Evolutionary conservation across 1,140 invertebrate species (phyloP), one percentile per base, ranked within the genome.

Genomic region (Cherax destructor): DNA sequence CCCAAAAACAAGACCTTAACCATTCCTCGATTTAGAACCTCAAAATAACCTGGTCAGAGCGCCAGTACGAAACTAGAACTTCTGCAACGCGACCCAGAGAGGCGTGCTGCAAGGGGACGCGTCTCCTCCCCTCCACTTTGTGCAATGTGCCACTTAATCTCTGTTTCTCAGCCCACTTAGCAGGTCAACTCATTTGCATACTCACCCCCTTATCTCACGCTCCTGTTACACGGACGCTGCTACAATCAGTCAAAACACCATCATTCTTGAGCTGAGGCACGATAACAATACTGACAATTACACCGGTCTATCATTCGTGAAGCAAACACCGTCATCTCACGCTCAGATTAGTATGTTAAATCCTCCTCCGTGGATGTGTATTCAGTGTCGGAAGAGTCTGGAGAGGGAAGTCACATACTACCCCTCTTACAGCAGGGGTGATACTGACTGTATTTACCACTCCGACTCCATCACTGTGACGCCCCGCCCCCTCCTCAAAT

Each of bases 401-500:
- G 61, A 9, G 50, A 61, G 80, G 61, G 52, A 41, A 4, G 52
- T 56, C 50, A 83, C 80, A 83, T 49, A 52, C 80, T 52, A 5
- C 52, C 24, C 41, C 30, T n/a, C n/a, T 83, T 52, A 83, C 80
- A 83, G 80, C 52, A 10, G 52, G 52, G 80, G 52, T 83, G 56
- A 83, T 56, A 83, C 80, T 83, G 80, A 24, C 80, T n/a, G 30
- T 30, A n/a, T 24, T 59, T 83, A n/a, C 41, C 21, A 18, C 80
- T 61, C 52, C 30, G 80, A 83, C 80, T 83, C 80, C 80, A 83
- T 83, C 59, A 10, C 80, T 52, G 80, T 83, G 52, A 83, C 80
- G 80, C 80, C 80, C 80, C 80, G 80, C 80, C 80, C 80, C 80
- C 52, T 41, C 30, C 49, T 56, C 30, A 81, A 16, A 61, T 10